Evolutionary conservation across 2,888 invertebrate genomes (phyloP).

Genomic region (Antitype chi): DNA sequence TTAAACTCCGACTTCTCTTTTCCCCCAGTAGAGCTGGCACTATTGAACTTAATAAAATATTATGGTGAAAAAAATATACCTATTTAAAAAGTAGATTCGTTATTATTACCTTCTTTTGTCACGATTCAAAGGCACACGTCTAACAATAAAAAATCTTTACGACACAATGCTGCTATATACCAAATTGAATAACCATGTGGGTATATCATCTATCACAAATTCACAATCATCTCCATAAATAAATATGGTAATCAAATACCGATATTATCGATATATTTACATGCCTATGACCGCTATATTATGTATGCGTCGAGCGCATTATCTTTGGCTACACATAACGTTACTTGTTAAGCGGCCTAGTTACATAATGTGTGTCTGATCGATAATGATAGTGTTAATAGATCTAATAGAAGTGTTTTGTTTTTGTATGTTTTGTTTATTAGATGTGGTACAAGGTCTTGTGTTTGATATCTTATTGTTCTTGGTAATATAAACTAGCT

Average conservation of each 20-base stretch:
- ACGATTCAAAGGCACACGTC: not conserved
- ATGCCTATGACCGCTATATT: slow-evolving; percentile 9
- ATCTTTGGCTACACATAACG: slow-evolving; percentile 26
- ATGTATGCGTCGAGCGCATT: slow-evolving; percentile 19
- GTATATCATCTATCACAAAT: not conserved
- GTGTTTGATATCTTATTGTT: slow-evolving; percentile 4
- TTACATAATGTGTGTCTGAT: slow-evolving; percentile 49
- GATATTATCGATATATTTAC: slow-evolving; percentile 12
- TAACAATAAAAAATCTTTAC: not conserved
- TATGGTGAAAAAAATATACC: too few species aligned
- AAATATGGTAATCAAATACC: not conserved
- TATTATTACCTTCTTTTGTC: not conserved
- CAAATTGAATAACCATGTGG: not conserved
- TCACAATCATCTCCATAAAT: not conserved
- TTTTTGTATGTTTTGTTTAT: slow-evolving; percentile 23
- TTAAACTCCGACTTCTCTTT: too few species aligned
- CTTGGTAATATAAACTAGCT: not conserved
- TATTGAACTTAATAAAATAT: too few species aligned
- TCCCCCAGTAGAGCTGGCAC: too few species aligned
- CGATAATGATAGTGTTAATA: slow-evolving; percentile 47
- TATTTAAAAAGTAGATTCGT: too few species aligned
- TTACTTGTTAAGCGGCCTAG: slow-evolving; percentile 30
- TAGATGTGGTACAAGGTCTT: slow-evolving; percentile 45
- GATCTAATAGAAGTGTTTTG: slow-evolving; percentile 30
- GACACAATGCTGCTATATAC: not conserved